Percentiles rank a stretch among this genome's conserved stretches.
These are phyloP conservation scores for Acrocyrtus sp. DNA, from an alignment of 2,888 invertebrate species.

Conservation along the genomic window DNA sequence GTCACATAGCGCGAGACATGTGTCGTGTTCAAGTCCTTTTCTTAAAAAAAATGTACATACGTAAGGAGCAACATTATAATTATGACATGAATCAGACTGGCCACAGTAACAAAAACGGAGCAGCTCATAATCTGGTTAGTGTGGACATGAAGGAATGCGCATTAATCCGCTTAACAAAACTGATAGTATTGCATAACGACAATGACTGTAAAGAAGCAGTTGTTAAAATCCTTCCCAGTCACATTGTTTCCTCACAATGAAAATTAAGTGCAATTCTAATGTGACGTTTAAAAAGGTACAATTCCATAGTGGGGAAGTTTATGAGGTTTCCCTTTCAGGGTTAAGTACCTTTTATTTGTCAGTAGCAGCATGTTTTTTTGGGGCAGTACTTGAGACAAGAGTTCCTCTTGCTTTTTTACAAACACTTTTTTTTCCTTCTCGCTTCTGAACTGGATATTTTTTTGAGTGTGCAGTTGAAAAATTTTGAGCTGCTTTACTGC, in stretches of 20 bases:
- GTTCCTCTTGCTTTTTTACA: constrained; percentile 2
- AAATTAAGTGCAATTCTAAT: constrained; percentile 41
- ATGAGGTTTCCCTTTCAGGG: constrained; percentile 60
- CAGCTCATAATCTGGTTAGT: background rate
- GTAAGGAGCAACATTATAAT: no score
- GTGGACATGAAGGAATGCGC: no score
- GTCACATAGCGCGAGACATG: no score
- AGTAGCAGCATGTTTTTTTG: constrained; percentile 34
- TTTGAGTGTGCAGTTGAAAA: background rate
- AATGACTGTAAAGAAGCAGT: background rate
- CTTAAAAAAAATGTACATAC: no score
- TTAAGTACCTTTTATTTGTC: constrained; percentile 63
- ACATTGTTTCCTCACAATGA: background rate
- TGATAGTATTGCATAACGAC: no score
- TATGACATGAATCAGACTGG: no score
- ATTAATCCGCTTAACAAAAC: no score
- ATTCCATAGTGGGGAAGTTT: constrained; percentile 53
- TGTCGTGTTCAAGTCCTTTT: no score
- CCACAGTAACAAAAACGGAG: constrained; percentile 5
- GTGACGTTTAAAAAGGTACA: constrained; percentile 48
- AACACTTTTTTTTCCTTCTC: background rate
- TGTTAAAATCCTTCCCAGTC: background rate
- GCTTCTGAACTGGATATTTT: background rate
- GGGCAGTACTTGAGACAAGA: background rate
- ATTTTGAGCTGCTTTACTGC: background rate